Evolutionary conservation across 2,113 vertebrate species (phyloP), one percentile per base, ranked within the genome.

Genomic region (Loxodonta africana): DNA sequence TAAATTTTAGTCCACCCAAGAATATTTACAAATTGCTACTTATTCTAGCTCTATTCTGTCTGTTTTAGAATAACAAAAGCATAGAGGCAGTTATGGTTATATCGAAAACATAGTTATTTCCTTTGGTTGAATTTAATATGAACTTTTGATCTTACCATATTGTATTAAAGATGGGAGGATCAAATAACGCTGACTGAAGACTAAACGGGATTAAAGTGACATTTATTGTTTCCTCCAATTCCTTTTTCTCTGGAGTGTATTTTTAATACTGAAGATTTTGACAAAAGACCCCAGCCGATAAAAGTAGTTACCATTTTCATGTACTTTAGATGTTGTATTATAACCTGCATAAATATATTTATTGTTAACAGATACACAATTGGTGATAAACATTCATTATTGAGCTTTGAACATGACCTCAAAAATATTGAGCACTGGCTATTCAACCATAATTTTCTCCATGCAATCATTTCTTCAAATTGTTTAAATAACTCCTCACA

Each of bases 391-490:
- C 80, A 3, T 60, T 18, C 3, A 67, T 23, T 53, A 63, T 71
- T 84, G 5, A 71, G 11, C 37, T 48, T 91, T 78, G 15, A 84
- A 78, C 1, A 41, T 92, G 60, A 44, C 44, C 46, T 92, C 10
- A 85, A 85, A 85, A 77, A 91, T 95, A 83, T 60, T 62, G 7
- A 87, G 41, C 60, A 0, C 4, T 82, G 87, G 9, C 30, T 30
- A 65, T 65, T 77, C 6, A 87, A 28, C 6, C 73, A 28, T 69
- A 28, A 51, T 87, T 95, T 82, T 74, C 3, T 48, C 71, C 48
- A 21, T 87, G 91, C 57, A 48, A 51, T 91, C 62, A 60, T 94
- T 88, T 78, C n/a, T 87, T 95, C 69, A 65, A 71, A 60, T 81
- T 17, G 76, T 73, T 85, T 76, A 28, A 15, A 2, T 21, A 81